Evolutionary conservation across 2,888 invertebrate species (phyloP).

Genomic region (Rotaria socialis): DNA sequence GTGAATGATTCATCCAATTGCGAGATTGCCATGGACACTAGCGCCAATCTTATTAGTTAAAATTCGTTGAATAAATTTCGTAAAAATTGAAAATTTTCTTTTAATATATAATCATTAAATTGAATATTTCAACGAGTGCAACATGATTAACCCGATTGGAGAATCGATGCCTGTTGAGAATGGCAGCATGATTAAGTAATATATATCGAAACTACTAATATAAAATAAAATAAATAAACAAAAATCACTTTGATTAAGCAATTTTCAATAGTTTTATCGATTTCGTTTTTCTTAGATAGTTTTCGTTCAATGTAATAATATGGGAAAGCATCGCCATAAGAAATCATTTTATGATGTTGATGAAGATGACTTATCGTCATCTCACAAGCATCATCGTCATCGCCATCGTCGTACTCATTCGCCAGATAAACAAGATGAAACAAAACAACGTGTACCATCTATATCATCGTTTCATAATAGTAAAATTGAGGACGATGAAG

Average conservation of each 20-base stretch:
- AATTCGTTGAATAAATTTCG: not conserved
- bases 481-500: not conserved
- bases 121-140: not conserved
- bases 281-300: not conserved
- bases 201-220: not conserved
- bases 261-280: not conserved
- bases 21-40: not conserved
- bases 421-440: not conserved
- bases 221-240: not conserved
- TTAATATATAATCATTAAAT: not conserved
- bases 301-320: not conserved
- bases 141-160: not conserved
- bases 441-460: conserved; percentile 15
- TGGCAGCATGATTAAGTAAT: not conserved
- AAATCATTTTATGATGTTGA: conserved; percentile 29
- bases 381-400: not conserved
- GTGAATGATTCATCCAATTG: not conserved
- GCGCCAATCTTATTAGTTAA: not conserved
- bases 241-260: not conserved
- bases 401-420: not conserved
- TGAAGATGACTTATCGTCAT: not conserved
- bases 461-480: not conserved
- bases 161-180: not conserved
- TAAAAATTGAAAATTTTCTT: not conserved
- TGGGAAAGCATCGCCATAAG: conserved; percentile 24